Base-by-base conservation (phyloP, 2,113 vertebrate species). In the Colaptes auratus region DNA sequence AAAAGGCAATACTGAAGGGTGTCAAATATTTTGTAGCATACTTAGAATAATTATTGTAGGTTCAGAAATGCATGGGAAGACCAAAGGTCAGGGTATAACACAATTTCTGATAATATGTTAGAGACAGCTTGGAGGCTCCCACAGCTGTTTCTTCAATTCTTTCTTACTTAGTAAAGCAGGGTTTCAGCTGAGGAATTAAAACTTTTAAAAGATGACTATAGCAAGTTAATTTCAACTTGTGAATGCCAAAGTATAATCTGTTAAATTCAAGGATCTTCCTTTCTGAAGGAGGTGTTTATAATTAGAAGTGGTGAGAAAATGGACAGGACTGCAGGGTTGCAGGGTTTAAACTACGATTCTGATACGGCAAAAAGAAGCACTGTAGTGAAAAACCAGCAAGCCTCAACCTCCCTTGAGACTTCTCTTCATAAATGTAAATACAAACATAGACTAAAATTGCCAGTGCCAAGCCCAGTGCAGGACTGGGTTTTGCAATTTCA, bases 11-110 rank as follows among this genome's bases (percentile, higher is more conserved):
- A 71, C 42, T 28, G 44, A 90, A 30, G 50, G 61, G 75, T 72
- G 89, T 60, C 28, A 81, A 90, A 90, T 82, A 65, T 33, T 89
- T 92, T 27, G 35, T 25, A 74, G 61, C 76, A 31, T 81, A 65
- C 69, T 88, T 91, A 48, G 89, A 91, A 91, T 86, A 87, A 64
- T 15, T 93, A 15, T 3, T 36, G 15, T 19, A 35, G 55, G 88
- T 92, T 97, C 88, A 93, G 64, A 93, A 92, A 89, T 63, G 84
- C 93, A 95, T 56, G 91, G 50, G 63, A 93, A 77, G 42, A 85
- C 55, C 28, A 79, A 66, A 93, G 73, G 64, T 89, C 86, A 88
- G 67, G 13, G 5, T 46, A 79, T 71, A 94, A 93, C 7, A 72
- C 0, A 52, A 96, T 79, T 44, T 36, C 52, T 86, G 77, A 39